A percentile compares a stretch with the other conserved stretches of the same genome.
phyloP scores from a whole-genome alignment of 2,797 vertebrate genomes.

The Argentina silus region DNA sequence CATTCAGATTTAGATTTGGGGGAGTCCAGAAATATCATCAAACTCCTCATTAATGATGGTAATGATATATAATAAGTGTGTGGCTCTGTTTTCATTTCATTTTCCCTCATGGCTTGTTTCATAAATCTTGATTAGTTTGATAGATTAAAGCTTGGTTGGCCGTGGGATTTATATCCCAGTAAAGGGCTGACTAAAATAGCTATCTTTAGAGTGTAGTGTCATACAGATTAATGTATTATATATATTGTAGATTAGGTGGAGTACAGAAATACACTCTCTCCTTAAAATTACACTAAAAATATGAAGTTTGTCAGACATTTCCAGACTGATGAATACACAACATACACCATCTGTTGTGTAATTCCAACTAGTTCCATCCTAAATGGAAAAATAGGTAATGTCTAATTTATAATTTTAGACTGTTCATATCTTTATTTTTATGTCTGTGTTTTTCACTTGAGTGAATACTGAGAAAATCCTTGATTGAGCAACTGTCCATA shows the following conservation, averaged over 20 bases:
- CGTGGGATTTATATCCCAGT: constrained; percentile 5
- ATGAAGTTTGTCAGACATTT: no score
- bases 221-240: constrained; percentile 2
- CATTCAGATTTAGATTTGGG: constrained; percentile 31
- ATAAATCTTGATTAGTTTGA: constrained; percentile 30
- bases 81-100: constrained; percentile 39
- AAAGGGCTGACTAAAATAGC: background rate
- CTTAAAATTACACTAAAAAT: no score
- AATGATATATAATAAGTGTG: constrained; percentile 39
- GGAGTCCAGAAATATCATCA: constrained; percentile 44
- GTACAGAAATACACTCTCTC: no score
- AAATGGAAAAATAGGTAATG: no score
- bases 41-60: constrained; percentile 47
- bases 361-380: no score
- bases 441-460: no score
- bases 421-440: no score
- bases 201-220: constrained; percentile 2
- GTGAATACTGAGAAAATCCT: background rate
- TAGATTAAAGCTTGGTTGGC: constrained; percentile 24
- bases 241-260: no score
- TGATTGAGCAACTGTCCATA: background rate
- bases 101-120: constrained; percentile 28
- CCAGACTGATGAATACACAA: no score
- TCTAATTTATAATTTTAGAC: no score
- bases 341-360: no score